phyloP scores from a whole-genome alignment of 1,140 invertebrate genomes.

The Periplaneta americana region DNA sequence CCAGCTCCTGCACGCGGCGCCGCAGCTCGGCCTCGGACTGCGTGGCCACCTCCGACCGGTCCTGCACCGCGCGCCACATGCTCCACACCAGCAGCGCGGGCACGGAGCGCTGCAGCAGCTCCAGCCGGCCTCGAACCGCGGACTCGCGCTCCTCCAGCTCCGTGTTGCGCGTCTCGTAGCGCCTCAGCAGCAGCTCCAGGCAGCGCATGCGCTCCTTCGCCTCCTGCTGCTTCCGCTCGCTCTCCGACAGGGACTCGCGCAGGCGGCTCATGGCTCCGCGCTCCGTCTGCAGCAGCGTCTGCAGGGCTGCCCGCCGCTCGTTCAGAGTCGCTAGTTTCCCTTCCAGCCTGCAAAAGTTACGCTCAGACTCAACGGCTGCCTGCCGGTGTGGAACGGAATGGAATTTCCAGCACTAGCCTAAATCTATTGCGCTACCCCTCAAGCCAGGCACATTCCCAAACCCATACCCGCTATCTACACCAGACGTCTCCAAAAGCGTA shows the following conservation, averaged over 20 bases:
- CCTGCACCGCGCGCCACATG: neutral
- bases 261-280: neutral
- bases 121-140: conserved; percentile 49
- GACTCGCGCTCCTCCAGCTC: conserved; percentile 50
- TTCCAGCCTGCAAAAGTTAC: neutral
- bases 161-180: conserved; percentile 51
- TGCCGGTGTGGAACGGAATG: no score
- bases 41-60: conserved; percentile 28
- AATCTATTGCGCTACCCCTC: no score
- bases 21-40: conserved; percentile 34
- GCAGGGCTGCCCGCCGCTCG: neutral
- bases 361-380: no score
- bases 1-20: conserved; percentile 52
- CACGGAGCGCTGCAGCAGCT: conserved; percentile 55
- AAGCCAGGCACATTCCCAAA: no score
- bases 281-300: neutral
- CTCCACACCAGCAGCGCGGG: conserved; percentile 59
- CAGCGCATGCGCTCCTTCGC: neutral
- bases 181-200: conserved; percentile 35
- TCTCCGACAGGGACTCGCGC: neutral
- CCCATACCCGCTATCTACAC: no score
- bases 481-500: no score
- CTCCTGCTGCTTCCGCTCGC: neutral
- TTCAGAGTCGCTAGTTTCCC: neutral
- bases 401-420: no score